Conservation (phyloP, 2,888 invertebrate genomes). For the Hybos culiciformis region DNA sequence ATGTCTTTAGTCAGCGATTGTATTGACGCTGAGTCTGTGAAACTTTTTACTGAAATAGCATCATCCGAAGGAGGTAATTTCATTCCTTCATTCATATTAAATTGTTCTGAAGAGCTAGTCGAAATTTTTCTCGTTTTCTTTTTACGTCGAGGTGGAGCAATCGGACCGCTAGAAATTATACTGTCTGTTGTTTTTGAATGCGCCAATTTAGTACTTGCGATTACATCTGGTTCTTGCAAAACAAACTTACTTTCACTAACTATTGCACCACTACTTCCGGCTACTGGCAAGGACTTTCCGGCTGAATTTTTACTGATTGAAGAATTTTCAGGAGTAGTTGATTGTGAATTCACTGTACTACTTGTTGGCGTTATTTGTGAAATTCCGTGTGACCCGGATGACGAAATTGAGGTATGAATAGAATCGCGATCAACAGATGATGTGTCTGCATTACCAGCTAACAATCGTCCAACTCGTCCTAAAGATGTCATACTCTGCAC, state of each 20-base stretch:
- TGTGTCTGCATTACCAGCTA: slow-evolving; percentile 53
- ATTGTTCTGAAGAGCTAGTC: slow-evolving; percentile 33
- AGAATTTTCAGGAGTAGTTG: background rate
- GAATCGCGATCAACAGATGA: slow-evolving; percentile 36
- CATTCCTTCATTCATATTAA: slow-evolving; percentile 29
- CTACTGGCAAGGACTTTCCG: background rate
- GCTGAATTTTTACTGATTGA: no score
- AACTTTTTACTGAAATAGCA: slow-evolving; percentile 26
- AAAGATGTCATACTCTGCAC: slow-evolving; percentile 80
- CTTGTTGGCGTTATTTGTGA: slow-evolving; percentile 20
- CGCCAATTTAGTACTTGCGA: slow-evolving; percentile 72
- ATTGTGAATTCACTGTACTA: background rate
- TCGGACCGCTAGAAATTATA: slow-evolving; percentile 38
- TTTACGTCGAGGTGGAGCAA: slow-evolving; percentile 69
- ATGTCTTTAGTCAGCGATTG: no score
- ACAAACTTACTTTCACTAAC: slow-evolving; percentile 19
- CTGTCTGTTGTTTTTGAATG: slow-evolving; percentile 36
- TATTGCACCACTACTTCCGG: background rate
- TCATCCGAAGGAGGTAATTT: slow-evolving; percentile 27
- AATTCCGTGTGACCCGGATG: no score
- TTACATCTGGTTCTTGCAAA: slow-evolving; percentile 71
- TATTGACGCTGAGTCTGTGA: slow-evolving; percentile 27
- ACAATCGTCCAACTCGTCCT: slow-evolving; percentile 66
- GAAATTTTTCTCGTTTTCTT: slow-evolving; percentile 42
- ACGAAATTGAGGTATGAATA: slow-evolving; percentile 21